Conservation (phyloP, 2,888 invertebrate genomes). For the Osmoderma eremita region DNA sequence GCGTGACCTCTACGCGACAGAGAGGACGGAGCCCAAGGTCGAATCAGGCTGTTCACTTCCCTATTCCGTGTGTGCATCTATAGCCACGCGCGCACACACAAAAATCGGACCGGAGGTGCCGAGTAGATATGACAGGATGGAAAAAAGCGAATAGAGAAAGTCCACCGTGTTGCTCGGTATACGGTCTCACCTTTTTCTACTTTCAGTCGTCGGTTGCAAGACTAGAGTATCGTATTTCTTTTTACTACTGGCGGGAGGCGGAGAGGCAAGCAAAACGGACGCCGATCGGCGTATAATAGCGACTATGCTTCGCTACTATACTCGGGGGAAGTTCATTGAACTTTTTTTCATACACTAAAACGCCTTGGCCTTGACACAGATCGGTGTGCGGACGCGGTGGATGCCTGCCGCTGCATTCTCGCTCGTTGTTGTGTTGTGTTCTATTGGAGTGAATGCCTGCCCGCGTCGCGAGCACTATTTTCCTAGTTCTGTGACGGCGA, state of each 20-base stretch:
- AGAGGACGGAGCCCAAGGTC: constrained; percentile 30
- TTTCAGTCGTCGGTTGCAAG: too few species aligned
- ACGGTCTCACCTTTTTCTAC: too few species aligned
- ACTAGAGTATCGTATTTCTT: constrained; percentile 2
- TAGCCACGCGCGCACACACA: constrained; percentile 1
- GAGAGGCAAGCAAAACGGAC: background rate
- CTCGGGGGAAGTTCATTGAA: background rate
- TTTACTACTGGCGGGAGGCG: background rate
- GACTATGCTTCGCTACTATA: background rate
- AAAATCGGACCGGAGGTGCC: background rate
- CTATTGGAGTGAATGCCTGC: too few species aligned
- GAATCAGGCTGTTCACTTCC: constrained; percentile 26
- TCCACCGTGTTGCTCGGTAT: background rate
- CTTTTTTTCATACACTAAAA: constrained; percentile 8
- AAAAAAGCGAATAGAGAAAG: too few species aligned
- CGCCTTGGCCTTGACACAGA: constrained; percentile 14
- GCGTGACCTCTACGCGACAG: constrained; percentile 19
- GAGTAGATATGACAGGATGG: too few species aligned
- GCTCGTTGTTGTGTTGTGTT: too few species aligned
- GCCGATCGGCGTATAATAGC: background rate
- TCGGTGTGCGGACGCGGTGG: too few species aligned
- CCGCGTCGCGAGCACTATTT: too few species aligned
- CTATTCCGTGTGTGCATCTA: constrained; percentile 11
- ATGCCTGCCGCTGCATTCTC: constrained; percentile 12
- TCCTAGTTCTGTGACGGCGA: too few species aligned